phyloP scores from a whole-genome alignment of 2,888 invertebrate species.

The Leucophenga montana region DNA sequence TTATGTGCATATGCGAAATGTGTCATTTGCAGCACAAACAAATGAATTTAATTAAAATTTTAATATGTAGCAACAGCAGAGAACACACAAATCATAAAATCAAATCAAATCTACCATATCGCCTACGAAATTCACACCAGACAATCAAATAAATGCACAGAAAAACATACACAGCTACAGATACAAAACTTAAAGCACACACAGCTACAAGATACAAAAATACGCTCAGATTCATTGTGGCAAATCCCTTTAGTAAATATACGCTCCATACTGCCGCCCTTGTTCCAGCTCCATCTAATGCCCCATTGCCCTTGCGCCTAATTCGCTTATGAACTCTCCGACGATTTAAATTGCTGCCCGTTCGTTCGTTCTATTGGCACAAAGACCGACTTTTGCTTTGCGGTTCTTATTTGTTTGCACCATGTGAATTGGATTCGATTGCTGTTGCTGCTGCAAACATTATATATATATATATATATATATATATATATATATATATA shows the following conservation, averaged over 20 bases:
- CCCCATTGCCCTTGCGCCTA: background rate
- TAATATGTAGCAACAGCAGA: constrained; percentile 33
- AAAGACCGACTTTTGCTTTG: constrained; percentile 66
- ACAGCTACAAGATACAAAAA: constrained; percentile 28
- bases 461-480: background rate
- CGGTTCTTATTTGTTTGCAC: constrained; percentile 40
- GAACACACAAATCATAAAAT: constrained; percentile 38
- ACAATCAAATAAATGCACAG: background rate
- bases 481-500: background rate
- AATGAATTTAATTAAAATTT: constrained; percentile 55
- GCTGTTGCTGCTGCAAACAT: background rate
- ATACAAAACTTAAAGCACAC: too few relatives aligned
- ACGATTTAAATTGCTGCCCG: background rate
- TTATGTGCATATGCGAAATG: background rate
- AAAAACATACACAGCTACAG: background rate
- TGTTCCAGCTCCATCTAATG: background rate
- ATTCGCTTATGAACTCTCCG: too few relatives aligned
- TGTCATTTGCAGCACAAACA: constrained; percentile 35
- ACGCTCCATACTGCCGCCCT: too few relatives aligned
- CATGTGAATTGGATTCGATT: constrained; percentile 51
- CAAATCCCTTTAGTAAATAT: background rate
- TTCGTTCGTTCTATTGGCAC: constrained; percentile 63
- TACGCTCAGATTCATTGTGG: constrained; percentile 42
- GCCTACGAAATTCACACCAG: constrained; percentile 44
- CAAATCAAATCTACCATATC: constrained; percentile 64